Conservation (phyloP, 2,113 vertebrate species). For the Sebastes schlegelii region DNA sequence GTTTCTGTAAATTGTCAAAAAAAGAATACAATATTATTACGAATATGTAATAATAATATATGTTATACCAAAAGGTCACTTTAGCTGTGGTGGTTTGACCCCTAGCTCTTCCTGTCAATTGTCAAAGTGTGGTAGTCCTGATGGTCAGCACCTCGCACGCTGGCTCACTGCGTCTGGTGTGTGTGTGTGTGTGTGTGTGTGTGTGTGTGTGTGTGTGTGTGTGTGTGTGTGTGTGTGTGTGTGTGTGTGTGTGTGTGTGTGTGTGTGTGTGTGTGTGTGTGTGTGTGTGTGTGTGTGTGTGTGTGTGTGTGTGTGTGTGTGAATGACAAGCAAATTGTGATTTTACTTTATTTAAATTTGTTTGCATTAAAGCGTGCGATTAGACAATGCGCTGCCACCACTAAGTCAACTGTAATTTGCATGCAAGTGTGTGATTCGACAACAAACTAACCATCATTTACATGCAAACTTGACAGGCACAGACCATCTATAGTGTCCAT, state of each 20-base stretch:
- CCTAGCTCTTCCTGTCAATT: background rate
- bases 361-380: slow-evolving; percentile 11
- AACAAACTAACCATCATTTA: background rate
- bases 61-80: background rate
- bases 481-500: background rate
- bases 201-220: background rate
- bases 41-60: background rate
- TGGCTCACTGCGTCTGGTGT: background rate
- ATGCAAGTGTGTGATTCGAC: slow-evolving; percentile 1
- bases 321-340: background rate
- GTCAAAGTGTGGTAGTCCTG: background rate
- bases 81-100: background rate
- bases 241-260: background rate
- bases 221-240: background rate
- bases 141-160: background rate
- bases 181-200: background rate
- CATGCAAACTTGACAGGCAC: slow-evolving; percentile 1
- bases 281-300: background rate
- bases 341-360: background rate
- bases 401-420: background rate
- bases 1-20: background rate
- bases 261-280: background rate
- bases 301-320: background rate
- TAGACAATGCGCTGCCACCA: background rate
- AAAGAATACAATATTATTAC: background rate